Evolutionary conservation across 2,797 vertebrate species (phyloP), one percentile per base, ranked within the genome.

Genomic region (Hippoglossus hippoglossus): DNA sequence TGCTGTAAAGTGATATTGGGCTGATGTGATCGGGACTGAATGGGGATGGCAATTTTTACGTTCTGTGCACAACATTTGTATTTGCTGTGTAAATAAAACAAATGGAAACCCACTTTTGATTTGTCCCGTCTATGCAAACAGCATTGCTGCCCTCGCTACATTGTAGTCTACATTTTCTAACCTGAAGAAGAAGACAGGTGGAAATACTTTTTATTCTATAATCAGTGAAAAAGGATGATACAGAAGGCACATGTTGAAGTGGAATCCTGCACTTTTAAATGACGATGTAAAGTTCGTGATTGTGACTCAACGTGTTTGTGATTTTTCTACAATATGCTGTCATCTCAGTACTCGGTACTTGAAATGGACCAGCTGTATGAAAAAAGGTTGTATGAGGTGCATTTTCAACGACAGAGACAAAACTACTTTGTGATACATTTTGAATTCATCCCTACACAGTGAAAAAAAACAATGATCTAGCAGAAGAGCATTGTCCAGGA

Each of bases 71-170:
- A 86, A 89, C 83, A 91, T 93, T 92, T 93, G 11, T 93, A 90
- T 89, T 89, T 70, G 36, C 67, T 81, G 62, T 92, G 90, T 91
- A 91, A 93, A 92, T 92, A 92, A 93, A 91, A 77, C 11, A 61
- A 79, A 72, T 79, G 56, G 58, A 79, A 83, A 80, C 46, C 36
- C 15, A 44, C 5, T 18, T 18, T 18, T 77, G 22, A 34, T 25
- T 51, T 39, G 22, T 77, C 15, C 6, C 0, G 1, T 73, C 5
- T 49, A 12, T 64, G 25, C 0, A 36, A 34, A 18, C 8, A 21
- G 9, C 47, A n/a, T 21, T n/a, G 19, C 18, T 46, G 44, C 44
- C 46, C 8, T 10, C 6, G 19, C 1, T 44, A 44, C 39, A 41
- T 3, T 41, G 1, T 41, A 16, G 13, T 41, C 31, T 34, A 34